Percentiles rank a stretch among this genome's conserved stretches.
Conservation (phyloP, 2,797 vertebrate genomes). For the Microcaecilia unicolor region DNA sequence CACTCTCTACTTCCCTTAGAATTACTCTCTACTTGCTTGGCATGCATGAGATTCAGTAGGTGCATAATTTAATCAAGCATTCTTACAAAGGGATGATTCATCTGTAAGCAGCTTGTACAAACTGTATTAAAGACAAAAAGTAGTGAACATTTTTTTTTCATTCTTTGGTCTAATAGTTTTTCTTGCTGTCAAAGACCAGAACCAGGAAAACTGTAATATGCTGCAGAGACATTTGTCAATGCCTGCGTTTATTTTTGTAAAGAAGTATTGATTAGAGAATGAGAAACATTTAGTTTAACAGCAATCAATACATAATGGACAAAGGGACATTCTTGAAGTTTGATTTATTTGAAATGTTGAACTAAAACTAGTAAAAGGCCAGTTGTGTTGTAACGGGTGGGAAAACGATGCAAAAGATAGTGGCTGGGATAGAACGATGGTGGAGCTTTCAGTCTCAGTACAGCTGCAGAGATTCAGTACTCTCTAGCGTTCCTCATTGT, state of each 20-base stretch:
- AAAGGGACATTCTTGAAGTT: constrained; percentile 41
- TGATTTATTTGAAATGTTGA: constrained; percentile 43
- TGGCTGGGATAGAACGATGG: no score
- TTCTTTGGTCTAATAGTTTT: constrained; percentile 24
- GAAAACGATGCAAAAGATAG: no score
- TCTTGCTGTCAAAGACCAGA: constrained; percentile 26
- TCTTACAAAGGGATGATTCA: constrained; percentile 30
- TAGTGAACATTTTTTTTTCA: constrained; percentile 3
- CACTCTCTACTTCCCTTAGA: no score
- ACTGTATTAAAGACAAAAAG: constrained; percentile 20
- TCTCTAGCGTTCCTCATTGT: no score
- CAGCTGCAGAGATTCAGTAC: no score
- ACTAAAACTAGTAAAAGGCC: no score
- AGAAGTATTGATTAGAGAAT: constrained; percentile 50
- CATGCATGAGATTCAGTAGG: constrained; percentile 19
- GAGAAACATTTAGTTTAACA: constrained; percentile 57
- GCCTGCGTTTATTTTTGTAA: constrained; percentile 44
- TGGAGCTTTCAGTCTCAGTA: no score
- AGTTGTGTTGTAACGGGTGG: no score
- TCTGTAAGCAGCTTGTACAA: constrained; percentile 34
- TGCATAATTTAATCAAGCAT: constrained; percentile 41
- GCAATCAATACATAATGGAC: constrained; percentile 42
- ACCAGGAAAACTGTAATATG: constrained; percentile 17
- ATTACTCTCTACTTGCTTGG: constrained; percentile 23
- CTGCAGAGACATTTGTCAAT: constrained; percentile 46